Evolutionary conservation across 2,888 invertebrate species (phyloP), one percentile per base, ranked within the genome.

Genomic region (Athrips mouffetella): DNA sequence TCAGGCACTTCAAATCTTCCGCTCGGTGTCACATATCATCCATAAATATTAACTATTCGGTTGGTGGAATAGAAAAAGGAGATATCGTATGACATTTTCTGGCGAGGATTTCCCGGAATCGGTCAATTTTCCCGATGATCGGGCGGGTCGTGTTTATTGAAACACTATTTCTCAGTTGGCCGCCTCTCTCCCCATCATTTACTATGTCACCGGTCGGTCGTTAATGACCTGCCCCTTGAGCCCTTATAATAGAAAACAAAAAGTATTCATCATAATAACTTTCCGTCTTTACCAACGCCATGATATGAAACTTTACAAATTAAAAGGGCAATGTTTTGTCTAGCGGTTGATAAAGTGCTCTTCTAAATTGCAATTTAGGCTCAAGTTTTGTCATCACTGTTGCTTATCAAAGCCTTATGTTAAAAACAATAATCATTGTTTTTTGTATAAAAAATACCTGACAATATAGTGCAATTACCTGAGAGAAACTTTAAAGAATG

Each of bases 21-120:
- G 85, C 85, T 78, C 70, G 76, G 85, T 78, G 77, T 85, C 82
- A 88, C 84, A 84, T 84, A 86, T 85, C 84, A 81, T 81, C 86
- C 80, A 86, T 88, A 87, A 87, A 87, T 87, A 86, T 86, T 86
- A 87, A 87, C 86, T 82, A 80, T 81, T 77, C 70, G 77, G 80
- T 74, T 75, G 72, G 69, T 68, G 70, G 73, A 70, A 78, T 76
- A 80, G 79, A 80, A 82, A 79, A 81, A 83, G 76, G 74, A 77
- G 79, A 78, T 82, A 80, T 81, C 75, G 67, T 70, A 73, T 81
- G 78, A 77, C 85, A 80, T 81, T 83, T 80, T 71, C 78, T 76
- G 73, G 69, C 61, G 74, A 75, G 79, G 80, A 83, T 87, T 83
- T 77, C 73, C 76, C 72, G 76, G 78, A 85, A 85, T 83, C 83